Conservation (phyloP, 2,888 invertebrate species). For the Ceratothoa steindachneri region DNA sequence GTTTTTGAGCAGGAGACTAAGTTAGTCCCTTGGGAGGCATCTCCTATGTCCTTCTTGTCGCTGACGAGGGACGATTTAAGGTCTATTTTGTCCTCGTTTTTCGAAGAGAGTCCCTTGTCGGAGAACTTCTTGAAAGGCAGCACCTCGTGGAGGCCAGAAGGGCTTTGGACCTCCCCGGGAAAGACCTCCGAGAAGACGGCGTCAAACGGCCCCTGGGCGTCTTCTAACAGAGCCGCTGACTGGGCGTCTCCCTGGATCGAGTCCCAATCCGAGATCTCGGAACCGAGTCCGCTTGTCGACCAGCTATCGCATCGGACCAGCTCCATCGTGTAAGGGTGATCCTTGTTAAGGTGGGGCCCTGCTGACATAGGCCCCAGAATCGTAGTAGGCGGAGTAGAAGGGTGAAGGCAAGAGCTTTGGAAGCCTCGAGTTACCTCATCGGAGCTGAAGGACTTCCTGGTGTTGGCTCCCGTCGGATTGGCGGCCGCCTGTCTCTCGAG, state of each 20-base stretch:
- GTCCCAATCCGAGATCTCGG: slow-evolving; percentile 50
- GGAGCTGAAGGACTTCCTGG: slow-evolving; percentile 44
- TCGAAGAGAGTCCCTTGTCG: background rate
- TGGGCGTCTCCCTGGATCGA: slow-evolving; percentile 36
- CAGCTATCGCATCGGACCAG: slow-evolving; percentile 51
- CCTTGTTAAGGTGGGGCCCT: background rate
- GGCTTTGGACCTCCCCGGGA: slow-evolving; percentile 28
- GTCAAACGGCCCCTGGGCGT: slow-evolving; percentile 44
- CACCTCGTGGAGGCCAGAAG: background rate
- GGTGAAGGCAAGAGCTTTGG: background rate
- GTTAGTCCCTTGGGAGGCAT: background rate
- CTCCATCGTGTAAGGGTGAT: slow-evolving; percentile 45
- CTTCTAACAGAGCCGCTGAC: slow-evolving; percentile 31
- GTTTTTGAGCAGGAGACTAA: background rate
- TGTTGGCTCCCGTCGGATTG: slow-evolving; percentile 24
- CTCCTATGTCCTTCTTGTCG: background rate
- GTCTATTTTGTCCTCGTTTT: background rate
- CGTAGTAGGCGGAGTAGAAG: background rate
- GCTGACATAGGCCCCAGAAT: no score
- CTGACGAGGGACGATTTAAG: background rate
- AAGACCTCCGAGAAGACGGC: slow-evolving; percentile 46
- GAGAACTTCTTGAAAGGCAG: background rate
- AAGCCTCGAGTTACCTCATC: slow-evolving; percentile 42
- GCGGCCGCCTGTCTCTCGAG: slow-evolving; percentile 18
- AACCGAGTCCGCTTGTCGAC: slow-evolving; percentile 51